These are phyloP conservation scores for Eumacrocentrus americanus DNA, from an alignment of 2,888 invertebrate species.

Conservation along the genomic window DNA sequence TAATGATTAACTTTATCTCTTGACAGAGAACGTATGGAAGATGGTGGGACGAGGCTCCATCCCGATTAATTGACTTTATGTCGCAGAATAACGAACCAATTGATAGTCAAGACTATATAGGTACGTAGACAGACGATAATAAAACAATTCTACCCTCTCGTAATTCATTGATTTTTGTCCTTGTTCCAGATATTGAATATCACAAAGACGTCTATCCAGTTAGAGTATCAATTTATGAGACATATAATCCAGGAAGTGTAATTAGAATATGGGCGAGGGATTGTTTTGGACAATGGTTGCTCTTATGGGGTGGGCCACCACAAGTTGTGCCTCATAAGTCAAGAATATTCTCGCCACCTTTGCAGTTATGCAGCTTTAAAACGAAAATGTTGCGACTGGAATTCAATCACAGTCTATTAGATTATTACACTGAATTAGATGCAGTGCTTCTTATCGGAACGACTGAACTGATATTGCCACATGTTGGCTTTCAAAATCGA, in stretches of 20 bases:
- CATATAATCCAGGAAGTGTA: slow-evolving; percentile 84
- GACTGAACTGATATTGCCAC: slow-evolving; percentile 59
- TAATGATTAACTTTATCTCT: not conserved
- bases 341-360: slow-evolving; percentile 77
- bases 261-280: slow-evolving; percentile 78
- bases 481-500: slow-evolving; percentile 44
- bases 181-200: slow-evolving; percentile 69
- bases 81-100: slow-evolving; percentile 73
- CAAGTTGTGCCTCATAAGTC: slow-evolving; percentile 68
- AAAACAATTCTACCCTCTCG: not conserved
- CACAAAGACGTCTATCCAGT: slow-evolving; percentile 72
- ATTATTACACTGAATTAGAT: slow-evolving; percentile 89
- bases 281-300: slow-evolving; percentile 68
- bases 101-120: slow-evolving; percentile 81
- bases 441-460: slow-evolving; percentile 80
- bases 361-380: slow-evolving; percentile 54
- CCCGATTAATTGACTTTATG: slow-evolving; percentile 73
- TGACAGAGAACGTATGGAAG: slow-evolving; percentile 80
- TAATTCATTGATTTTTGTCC: slow-evolving; percentile 15
- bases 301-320: slow-evolving; percentile 79
- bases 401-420: slow-evolving; percentile 79
- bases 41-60: slow-evolving; percentile 85
- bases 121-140: slow-evolving; percentile 61
- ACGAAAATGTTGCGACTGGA: slow-evolving; percentile 76
- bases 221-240: slow-evolving; percentile 79